phyloP scores from a whole-genome alignment of 2,888 invertebrate species.

The Rhagonycha lutea region DNA sequence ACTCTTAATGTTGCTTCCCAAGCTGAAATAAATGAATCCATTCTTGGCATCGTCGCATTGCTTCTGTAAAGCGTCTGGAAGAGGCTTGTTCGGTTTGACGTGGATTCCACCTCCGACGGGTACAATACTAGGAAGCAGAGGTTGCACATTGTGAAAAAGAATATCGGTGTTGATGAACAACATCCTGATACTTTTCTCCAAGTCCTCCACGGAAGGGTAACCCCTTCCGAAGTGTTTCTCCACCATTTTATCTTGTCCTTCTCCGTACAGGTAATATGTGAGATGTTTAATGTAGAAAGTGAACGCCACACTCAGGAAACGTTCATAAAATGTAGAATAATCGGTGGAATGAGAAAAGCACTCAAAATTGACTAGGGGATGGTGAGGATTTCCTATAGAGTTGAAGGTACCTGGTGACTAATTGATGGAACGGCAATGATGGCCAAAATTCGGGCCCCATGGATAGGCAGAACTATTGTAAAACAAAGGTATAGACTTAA shows the following conservation, averaged over 20 bases:
- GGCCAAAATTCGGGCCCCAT: slow-evolving; percentile 53
- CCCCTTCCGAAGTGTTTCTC: not conserved
- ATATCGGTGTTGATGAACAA: not conserved
- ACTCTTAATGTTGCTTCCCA: not conserved
- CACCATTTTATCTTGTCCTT: not conserved
- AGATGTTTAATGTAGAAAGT: not conserved
- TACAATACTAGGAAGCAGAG: not conserved
- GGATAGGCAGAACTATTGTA: not conserved
- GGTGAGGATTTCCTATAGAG: slow-evolving; percentile 43
- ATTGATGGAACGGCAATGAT: slow-evolving; percentile 54
- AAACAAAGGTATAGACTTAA: not conserved
- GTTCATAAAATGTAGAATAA: slow-evolving; percentile 37
- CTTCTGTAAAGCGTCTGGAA: not conserved
- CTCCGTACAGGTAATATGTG: not conserved
- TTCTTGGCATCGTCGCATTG: not conserved
- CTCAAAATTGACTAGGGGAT: slow-evolving; percentile 48
- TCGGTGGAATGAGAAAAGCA: slow-evolving; percentile 38
- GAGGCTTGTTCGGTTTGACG: not conserved
- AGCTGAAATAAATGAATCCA: not conserved
- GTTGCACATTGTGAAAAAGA: not conserved
- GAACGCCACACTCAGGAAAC: slow-evolving; percentile 23
- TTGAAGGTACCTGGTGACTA: slow-evolving; percentile 56
- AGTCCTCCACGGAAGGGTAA: not conserved
- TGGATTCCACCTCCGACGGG: not conserved
- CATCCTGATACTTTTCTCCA: not conserved